phyloP scores from a whole-genome alignment of 2,888 invertebrate genomes.

The Labia minor region DNA sequence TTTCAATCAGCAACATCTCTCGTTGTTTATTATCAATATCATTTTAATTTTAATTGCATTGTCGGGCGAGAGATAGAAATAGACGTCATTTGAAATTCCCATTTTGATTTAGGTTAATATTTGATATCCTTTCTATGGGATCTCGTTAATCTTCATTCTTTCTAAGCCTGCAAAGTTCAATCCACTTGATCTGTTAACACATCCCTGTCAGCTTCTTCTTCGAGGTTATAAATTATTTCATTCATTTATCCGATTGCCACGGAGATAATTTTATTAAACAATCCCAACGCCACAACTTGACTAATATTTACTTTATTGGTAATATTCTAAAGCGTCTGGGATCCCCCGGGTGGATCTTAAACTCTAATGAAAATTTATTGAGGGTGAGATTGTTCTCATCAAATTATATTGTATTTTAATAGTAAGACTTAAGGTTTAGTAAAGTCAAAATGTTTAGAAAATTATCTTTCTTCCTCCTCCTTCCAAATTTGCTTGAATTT shows the following conservation, averaged over 20 bases:
- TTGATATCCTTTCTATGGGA: neutral
- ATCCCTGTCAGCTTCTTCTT: constrained; percentile 1
- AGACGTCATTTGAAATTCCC: neutral
- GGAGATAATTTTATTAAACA: neutral
- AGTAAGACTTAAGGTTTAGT: too few species aligned
- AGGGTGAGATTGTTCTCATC: too few species aligned
- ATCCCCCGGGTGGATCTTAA: too few species aligned
- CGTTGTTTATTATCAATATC: too few species aligned
- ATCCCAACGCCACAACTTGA: neutral
- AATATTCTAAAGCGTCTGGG: neutral
- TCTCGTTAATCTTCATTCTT: constrained; percentile 7
- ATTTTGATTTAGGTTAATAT: constrained; percentile 7
- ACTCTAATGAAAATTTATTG: too few species aligned
- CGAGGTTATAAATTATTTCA: neutral
- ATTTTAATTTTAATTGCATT: too few species aligned
- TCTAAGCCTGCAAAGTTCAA: neutral
- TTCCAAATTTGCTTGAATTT: too few species aligned
- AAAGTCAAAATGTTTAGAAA: too few species aligned
- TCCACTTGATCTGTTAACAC: neutral
- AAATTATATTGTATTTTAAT: too few species aligned
- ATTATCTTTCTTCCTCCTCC: too few species aligned
- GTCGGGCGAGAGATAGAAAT: too few species aligned
- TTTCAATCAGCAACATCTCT: too few species aligned
- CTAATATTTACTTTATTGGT: neutral
- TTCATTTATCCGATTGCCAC: constrained; percentile 1